phyloP scores from a whole-genome alignment of 2,888 invertebrate species.

The Poecilus cupreus region DNA sequence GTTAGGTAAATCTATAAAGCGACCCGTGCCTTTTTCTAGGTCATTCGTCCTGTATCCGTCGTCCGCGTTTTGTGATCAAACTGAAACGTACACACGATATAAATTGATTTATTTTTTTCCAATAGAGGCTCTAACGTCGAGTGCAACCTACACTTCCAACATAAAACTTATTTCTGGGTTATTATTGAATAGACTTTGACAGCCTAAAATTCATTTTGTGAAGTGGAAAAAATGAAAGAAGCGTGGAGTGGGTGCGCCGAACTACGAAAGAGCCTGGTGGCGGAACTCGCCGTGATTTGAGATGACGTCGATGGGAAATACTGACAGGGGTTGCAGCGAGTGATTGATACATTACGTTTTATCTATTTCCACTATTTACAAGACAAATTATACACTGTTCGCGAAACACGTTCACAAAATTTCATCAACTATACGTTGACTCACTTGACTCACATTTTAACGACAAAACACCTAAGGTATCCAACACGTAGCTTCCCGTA shows the following conservation, averaged over 20 bases:
- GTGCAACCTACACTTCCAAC: conserved; percentile 46
- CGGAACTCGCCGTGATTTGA: not conserved
- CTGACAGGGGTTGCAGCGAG: not conserved
- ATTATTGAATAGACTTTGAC: conserved; percentile 53
- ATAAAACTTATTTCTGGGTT: conserved; percentile 48
- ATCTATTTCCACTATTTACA: not conserved
- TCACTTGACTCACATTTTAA: no score
- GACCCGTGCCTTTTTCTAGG: conserved; percentile 6
- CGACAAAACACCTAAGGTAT: no score
- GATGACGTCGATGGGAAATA: not conserved
- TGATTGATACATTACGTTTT: not conserved
- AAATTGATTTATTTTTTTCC: conserved; percentile 54
- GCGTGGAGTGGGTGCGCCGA: not conserved
- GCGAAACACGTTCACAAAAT: no score
- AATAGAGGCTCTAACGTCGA: conserved; percentile 38
- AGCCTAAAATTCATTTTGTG: conserved; percentile 50
- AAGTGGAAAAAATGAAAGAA: conserved; percentile 44
- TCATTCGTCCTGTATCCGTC: not conserved
- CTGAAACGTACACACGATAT: conserved; percentile 49
- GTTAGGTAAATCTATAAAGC: conserved; percentile 13
- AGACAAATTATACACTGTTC: conserved; percentile 2
- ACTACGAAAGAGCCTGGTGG: not conserved
- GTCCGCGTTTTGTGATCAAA: conserved; percentile 44
- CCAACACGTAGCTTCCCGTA: no score
- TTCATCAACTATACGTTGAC: no score